Percentiles rank a stretch among this genome's conserved stretches.
phyloP scores from a whole-genome alignment of 2,797 vertebrate species.

The Periophthalmus magnuspinnatus region DNA sequence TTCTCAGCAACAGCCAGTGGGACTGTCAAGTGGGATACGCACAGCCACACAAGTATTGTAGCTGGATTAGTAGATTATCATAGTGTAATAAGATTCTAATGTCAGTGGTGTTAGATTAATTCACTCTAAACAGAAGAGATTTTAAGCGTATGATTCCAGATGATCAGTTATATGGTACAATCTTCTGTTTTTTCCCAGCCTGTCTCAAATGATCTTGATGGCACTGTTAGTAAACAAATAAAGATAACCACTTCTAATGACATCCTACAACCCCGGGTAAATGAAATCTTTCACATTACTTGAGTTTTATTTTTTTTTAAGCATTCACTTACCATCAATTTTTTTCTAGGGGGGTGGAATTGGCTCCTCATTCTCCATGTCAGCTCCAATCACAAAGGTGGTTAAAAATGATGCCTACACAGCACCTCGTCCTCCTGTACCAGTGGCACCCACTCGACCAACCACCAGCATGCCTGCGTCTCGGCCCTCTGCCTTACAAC shows the following conservation, averaged over 20 bases:
- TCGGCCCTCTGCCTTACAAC: constrained; percentile 73
- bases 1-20: constrained; percentile 76
- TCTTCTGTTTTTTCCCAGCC: constrained; percentile 44
- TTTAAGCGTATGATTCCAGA: too few relatives aligned
- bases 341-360: constrained; percentile 74
- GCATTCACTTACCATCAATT: not conserved
- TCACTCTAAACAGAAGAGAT: not conserved
- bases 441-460: constrained; percentile 66
- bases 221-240: constrained; percentile 84
- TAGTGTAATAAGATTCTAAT: not conserved
- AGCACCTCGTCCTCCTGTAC: constrained; percentile 76
- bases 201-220: constrained; percentile 73
- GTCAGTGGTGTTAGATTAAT: too few relatives aligned
- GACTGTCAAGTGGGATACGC: constrained; percentile 68
- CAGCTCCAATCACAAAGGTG: constrained; percentile 92
- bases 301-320: not conserved
- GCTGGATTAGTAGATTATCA: not conserved
- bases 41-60: constrained; percentile 59
- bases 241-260: constrained; percentile 83
- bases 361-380: constrained; percentile 82
- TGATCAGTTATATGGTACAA: too few relatives aligned
- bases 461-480: constrained; percentile 41
- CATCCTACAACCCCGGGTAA: constrained; percentile 73
- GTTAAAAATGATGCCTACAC: constrained; percentile 95
- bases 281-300: not conserved